Conservation (phyloP, 1,140 invertebrate genomes). For the Pomacea maculata region DNA sequence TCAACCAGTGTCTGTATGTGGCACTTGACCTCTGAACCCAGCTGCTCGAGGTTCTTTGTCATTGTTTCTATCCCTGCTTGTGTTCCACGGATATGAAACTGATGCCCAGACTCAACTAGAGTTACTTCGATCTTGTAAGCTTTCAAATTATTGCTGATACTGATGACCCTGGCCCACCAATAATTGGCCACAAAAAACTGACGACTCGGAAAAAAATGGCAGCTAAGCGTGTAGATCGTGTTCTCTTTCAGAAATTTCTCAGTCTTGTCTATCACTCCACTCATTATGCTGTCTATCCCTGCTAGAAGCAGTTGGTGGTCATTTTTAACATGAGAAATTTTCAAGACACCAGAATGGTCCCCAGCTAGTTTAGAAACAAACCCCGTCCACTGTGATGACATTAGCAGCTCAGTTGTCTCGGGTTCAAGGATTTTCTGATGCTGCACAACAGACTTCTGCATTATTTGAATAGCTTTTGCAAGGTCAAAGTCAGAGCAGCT, state of each 20-base stretch:
- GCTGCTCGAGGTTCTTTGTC: conserved; percentile 1
- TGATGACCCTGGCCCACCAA: not conserved
- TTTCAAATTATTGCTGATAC: not conserved
- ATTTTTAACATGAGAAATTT: conserved; percentile 8
- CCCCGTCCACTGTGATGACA: conserved; percentile 2
- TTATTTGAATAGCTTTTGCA: conserved; percentile 16
- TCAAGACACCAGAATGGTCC: not conserved
- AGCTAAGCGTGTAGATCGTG: conserved; percentile 20
- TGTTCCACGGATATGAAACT: conserved; percentile 7
- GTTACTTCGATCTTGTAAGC: conserved; percentile 5
- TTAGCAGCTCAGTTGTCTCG: conserved; percentile 18
- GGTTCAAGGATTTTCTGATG: conserved; percentile 1
- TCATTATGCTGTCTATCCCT: conserved; percentile 21
- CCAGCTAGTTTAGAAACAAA: not conserved
- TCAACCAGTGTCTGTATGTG: conserved; percentile 1
- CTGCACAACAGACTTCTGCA: conserved; percentile 17
- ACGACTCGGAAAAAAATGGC: conserved; percentile 7
- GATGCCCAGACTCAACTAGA: not conserved
- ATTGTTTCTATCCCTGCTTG: conserved; percentile 4
- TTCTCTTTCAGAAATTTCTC: conserved; percentile 24
- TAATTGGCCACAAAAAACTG: not conserved
- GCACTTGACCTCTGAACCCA: not conserved
- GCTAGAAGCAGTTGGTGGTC: conserved; percentile 11
- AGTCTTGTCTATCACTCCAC: conserved; percentile 8
- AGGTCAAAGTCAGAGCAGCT: conserved; percentile 14